phyloP scores from a whole-genome alignment of 2,113 vertebrate species.

The Hemichromis elongatus region DNA sequence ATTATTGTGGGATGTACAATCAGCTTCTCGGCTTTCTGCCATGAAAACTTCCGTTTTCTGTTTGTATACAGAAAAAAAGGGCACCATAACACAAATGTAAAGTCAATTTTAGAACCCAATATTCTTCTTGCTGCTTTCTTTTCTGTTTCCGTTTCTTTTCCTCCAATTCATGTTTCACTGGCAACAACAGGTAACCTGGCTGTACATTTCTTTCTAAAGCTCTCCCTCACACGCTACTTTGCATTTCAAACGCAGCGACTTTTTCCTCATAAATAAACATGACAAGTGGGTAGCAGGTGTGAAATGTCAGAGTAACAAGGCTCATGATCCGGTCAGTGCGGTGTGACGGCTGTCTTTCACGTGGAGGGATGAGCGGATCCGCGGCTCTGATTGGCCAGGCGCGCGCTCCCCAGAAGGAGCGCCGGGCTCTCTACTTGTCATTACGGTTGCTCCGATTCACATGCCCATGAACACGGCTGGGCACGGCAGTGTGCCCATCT shows the following conservation, averaged over 20 bases:
- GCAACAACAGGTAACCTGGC: not conserved
- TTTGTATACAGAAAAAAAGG: not conserved
- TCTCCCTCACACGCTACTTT: not conserved
- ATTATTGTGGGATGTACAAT: not conserved
- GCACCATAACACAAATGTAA: not conserved
- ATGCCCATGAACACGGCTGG: conserved; percentile 7
- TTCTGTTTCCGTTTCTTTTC: not conserved
- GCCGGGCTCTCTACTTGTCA: not conserved
- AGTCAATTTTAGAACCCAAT: not conserved
- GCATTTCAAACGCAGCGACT: not conserved
- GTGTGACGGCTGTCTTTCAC: not conserved
- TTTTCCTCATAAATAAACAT: not conserved
- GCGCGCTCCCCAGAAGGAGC: conserved; percentile 24
- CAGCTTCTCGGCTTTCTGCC: not conserved
- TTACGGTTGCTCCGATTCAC: conserved; percentile 26
- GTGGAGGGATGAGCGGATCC: not conserved
- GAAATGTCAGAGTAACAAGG: not conserved
- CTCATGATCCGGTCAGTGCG: not conserved
- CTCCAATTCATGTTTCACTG: not conserved
- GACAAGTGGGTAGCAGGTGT: conserved; percentile 15
- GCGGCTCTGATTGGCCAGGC: conserved; percentile 47
- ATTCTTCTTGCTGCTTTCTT: not conserved
- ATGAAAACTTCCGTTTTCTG: not conserved
- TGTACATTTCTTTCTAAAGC: not conserved
- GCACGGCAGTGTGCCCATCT: not conserved